phyloP scores from a whole-genome alignment of 23 tunicate species.

The Ciona savignyi region DNA sequence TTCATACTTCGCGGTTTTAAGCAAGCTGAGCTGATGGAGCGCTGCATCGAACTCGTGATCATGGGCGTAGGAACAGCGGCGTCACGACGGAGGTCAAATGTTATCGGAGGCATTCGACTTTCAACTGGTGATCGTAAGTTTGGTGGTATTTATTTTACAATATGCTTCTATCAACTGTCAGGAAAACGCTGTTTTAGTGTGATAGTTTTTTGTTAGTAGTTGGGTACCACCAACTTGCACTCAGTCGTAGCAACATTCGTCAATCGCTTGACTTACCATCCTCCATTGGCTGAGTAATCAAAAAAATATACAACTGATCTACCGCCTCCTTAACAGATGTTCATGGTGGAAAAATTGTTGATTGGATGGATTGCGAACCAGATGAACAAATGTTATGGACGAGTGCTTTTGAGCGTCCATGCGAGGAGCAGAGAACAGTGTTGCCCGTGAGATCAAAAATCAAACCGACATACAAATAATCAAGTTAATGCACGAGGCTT shows the following conservation, averaged over 20 bases:
- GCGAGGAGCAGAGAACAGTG: slow-evolving; percentile 3
- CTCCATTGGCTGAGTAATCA: no score
- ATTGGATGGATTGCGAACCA: slow-evolving; percentile 20
- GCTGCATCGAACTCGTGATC: slow-evolving; percentile 43
- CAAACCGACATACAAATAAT: slow-evolving; percentile 1
- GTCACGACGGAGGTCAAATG: slow-evolving; percentile 11
- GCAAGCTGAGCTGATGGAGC: slow-evolving; percentile 35
- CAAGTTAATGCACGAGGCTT: no score
- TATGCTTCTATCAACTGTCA: neutral
- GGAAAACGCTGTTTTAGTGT: no score
- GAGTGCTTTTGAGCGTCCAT: slow-evolving; percentile 20
- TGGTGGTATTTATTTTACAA: no score
- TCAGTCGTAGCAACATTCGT: no score
- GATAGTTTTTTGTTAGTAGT: no score
- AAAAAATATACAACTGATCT: no score
- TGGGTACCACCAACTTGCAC: no score
- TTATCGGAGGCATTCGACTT: slow-evolving; percentile 35
- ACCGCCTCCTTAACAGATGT: neutral
- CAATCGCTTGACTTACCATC: no score
- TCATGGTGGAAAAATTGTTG: neutral
- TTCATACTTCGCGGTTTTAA: slow-evolving; percentile 64
- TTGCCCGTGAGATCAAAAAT: slow-evolving; percentile 16
- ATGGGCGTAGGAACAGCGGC: slow-evolving; percentile 15
- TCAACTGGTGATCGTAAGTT: slow-evolving; percentile 22
- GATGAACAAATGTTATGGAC: slow-evolving; percentile 28